A percentile compares a stretch with the other conserved stretches of the same genome.
Evolutionary conservation across 2,113 vertebrate genomes (phyloP).

Genomic region (Fulica atra): DNA sequence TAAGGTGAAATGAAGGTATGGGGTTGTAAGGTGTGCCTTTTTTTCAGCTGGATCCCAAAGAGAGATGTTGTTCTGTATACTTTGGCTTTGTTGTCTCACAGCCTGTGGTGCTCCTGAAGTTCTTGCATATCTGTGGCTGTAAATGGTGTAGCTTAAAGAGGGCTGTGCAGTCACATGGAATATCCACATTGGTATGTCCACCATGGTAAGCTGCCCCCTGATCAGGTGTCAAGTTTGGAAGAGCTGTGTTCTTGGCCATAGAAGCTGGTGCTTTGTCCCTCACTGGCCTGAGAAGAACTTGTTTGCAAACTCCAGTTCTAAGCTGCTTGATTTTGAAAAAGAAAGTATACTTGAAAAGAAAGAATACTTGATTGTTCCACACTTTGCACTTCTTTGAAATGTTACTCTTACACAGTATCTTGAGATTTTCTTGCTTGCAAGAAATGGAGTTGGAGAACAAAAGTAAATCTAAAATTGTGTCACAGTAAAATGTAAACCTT

Average conservation of each 20-base stretch:
- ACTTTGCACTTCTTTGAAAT: not conserved
- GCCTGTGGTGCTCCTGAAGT: not conserved
- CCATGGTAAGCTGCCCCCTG: not conserved
- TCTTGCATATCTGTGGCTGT: not conserved
- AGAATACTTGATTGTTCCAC: not conserved
- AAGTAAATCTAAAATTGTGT: not conserved
- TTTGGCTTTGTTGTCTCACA: not conserved
- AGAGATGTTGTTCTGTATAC: not conserved
- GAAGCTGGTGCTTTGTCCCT: not conserved
- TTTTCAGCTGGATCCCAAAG: not conserved
- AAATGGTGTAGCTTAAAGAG: not conserved
- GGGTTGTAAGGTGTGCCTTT: not conserved
- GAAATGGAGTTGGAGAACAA: not conserved
- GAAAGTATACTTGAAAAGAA: not conserved
- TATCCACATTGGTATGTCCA: not conserved
- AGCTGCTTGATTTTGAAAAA: not conserved
- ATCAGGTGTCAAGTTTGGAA: not conserved
- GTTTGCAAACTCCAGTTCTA: not conserved
- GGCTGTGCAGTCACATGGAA: not conserved
- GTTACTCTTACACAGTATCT: not conserved
- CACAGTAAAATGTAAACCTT: not conserved
- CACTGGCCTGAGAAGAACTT: not conserved
- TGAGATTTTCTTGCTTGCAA: not conserved
- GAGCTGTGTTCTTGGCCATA: not conserved
- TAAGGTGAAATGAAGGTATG: not conserved